Base-by-base conservation (phyloP, 2,797 vertebrate genomes). In the Hypotaenidia philippensis region DNA sequence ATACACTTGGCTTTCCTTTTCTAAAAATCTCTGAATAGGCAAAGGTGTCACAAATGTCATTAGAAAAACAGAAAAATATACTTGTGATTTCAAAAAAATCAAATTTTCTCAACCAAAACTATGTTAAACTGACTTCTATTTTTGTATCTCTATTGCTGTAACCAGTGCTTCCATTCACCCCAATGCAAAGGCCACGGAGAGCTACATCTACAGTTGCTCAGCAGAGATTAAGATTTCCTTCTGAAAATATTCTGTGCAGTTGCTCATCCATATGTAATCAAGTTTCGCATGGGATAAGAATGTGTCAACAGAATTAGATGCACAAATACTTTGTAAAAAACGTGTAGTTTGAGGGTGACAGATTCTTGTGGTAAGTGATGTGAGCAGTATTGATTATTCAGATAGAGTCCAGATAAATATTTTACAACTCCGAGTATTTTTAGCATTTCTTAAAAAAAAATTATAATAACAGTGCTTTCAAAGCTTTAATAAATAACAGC, bases 111-210 rank as follows among this genome's bases (percentile, higher is more conserved):
- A 70, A 47, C 5, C 34, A 86, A 83, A 69, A 14, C 18, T n/a
- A 3, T 29, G 4, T 47, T 72, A 52, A 78, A 65, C 0, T 2
- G 22, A 31, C 11, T 2, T 59, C 11, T 61, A 7, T 55, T 85
- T 93, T 52, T 66, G 5, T 65, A 66, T 59, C 47, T 74, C 27
- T 1, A 2, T 59, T 71, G 31, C 40, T 83, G n/a, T 72, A 81
- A 85, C 19, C n/a, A 44, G 26, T 38, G 6, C 13, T 81, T 13
- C 11, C 15, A 40, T 34, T 72, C 50, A 63, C 20, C 12, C 22
- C 6, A 32, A 6, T 34, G 50, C 4, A 52, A 72, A 77, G 19
- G 25, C 44, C 38, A 27, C 0, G 0, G 36, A 74, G 36, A 76
- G 11, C 16, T 91, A 3, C 22, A 21, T n/a, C 59, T 93, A 59